Evolutionary conservation across 2,888 invertebrate species (phyloP), one percentile per base, ranked within the genome.

Genomic region (Dryobotodes eremita): DNA sequence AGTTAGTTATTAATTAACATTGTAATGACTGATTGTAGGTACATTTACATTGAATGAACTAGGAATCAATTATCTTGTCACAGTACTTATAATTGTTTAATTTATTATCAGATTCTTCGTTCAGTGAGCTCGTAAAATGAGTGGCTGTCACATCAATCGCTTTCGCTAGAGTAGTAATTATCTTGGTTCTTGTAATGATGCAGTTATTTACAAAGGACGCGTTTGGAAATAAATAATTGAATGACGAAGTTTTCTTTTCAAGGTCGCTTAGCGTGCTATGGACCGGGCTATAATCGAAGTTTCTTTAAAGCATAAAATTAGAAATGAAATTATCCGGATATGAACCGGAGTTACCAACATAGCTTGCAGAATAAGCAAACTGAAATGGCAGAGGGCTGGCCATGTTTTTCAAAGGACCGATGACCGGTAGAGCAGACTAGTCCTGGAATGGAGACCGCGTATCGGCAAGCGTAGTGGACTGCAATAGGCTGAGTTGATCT

Each of bases 31-130:
- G 17, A 65, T 23, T 11, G 42, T 57, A 53, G 50, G 36, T 55
- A 53, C 64, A 86, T 86, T 86, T 20, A 71, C 84, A 86, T 79
- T 86, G 82, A 84, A 86, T 77, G 79, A 77, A 57, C 36, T 57
- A 57, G 72, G 70, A 71, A 79, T 75, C 79, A n/a, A 86, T 86
- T 86, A 86, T 31, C 23, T 53, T 79, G 86, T 82, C 84, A 69
- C 6, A 84, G 31, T 66, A 42, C 55, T 57, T 73, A 42, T 75
- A 77, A 81, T 75, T 72, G 71, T 79, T 78, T 59, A 61, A 79
- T 82, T 82, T 74, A 79, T 74, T 65, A 61, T 76, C 66, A 53
- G 73, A 84, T 71, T 84, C 31, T 75, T 26, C 36, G 50, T 46
- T 69, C 48, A 46, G 15, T 71, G 65, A 76, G 62, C 65, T 78